Base-by-base conservation (phyloP, 2,113 vertebrate genomes). In the Pluvialis apricaria region DNA sequence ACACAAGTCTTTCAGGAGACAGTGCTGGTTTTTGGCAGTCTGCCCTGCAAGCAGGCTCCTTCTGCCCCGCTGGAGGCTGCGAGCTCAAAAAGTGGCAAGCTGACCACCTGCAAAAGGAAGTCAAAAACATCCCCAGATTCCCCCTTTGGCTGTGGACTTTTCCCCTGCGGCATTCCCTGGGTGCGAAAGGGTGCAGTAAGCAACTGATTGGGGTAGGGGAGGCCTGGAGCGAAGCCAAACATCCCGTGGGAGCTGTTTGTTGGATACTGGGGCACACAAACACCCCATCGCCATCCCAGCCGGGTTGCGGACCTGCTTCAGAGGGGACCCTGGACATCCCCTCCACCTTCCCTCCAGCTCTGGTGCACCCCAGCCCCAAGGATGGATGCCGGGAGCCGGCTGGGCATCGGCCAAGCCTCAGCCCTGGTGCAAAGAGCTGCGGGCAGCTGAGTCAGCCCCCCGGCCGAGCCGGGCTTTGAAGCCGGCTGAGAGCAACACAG, bases 231-330 rank as follows among this genome's bases (percentile, higher is more conserved):
- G 1, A 94, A 94, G 58, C 32, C 12, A 14, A 72, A 52, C 49
- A 31, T 65, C 49, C 68, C 11, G 3, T 0, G 0, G 85, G 61
- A 76, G 28, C 51, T 60, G 38, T 34, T 61, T 47, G 3, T 24
- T 36, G 47, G 57, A 15, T 32, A 58, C 2, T 0, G 36, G n/a
- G 16, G 36, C 47, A 69, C 49, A 54, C 28, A 14, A 52, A 24
- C 15, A 34, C 12, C 51, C 79, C 36, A 31, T 34, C 0, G 0
- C 68, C n/a, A 78, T 13, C 10, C 26, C 1, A 8, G 47, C 14
- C 3, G 8, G n/a, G 34, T 6, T 54, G 52, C 6, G 5, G 68
- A 77, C 22, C 24, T 42, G 17, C 36, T 87, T 29, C 7, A 12
- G n/a, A 60, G n/a, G 13, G 20, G 8, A 54, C 26, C 49, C 57